Percentiles rank a stretch among this genome's conserved stretches.
Conservation (phyloP, 2,888 invertebrate species). For the Nomada goodeniana region DNA sequence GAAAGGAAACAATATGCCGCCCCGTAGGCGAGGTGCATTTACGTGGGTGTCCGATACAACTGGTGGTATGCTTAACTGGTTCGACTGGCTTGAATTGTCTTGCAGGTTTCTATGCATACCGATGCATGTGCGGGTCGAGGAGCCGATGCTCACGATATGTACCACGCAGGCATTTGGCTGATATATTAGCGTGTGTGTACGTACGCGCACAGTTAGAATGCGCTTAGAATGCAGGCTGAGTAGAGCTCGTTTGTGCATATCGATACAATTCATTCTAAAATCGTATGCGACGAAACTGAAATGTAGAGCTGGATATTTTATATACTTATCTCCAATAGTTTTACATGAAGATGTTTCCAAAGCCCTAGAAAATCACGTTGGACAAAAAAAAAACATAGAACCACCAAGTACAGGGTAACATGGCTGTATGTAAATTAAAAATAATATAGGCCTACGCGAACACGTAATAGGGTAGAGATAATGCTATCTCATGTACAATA, state of each 20-base stretch:
- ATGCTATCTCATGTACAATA: too few relatives aligned
- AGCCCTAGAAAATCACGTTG: too few relatives aligned
- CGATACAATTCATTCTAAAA: too few relatives aligned
- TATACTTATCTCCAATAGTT: too few relatives aligned
- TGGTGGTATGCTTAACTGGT: conserved; percentile 44
- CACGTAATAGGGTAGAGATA: too few relatives aligned
- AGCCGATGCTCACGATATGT: too few relatives aligned
- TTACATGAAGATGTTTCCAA: too few relatives aligned
- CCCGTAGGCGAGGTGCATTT: conserved; percentile 56
- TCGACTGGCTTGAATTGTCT: conserved; percentile 51
- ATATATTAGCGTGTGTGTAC: neutral
- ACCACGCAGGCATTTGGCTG: neutral
- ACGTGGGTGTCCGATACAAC: conserved; percentile 51
- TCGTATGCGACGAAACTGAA: too few relatives aligned
- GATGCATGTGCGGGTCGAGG: neutral
- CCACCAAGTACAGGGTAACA: neutral
- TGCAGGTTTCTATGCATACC: conserved; percentile 42
- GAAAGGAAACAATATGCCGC: conserved; percentile 45
- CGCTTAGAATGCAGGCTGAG: neutral
- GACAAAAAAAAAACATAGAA: neutral
- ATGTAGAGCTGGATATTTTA: too few relatives aligned
- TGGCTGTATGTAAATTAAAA: too few relatives aligned
- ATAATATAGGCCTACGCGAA: neutral
- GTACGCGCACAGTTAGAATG: neutral
- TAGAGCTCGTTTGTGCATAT: neutral